Evolutionary conservation across 1,140 invertebrate species (phyloP), one percentile per base, ranked within the genome.

Genomic region (Drosophila nikananu): DNA sequence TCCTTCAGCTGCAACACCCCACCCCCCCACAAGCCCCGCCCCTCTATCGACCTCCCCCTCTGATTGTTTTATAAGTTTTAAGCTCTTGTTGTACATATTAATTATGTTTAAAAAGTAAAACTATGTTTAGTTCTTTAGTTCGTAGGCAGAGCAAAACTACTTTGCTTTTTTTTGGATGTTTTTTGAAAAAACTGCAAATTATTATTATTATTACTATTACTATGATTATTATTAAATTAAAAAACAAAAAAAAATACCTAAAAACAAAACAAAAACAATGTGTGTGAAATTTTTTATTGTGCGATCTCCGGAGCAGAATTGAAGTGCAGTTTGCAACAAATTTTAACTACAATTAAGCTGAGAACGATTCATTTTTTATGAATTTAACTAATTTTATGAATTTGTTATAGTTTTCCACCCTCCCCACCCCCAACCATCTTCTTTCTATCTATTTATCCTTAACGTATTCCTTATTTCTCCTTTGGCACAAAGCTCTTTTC

Each of bases 181-280:
- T 87, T 87, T 87, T 87, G 81, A 82, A 90, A 90, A 90, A 90
- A 90, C 86, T 90, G 72, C 86, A 86, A 70, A 87, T 90, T 75
- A 79, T 71, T 83, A 70, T 83, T 80, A 65, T 72, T 66, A 87
- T 89, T 71, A 78, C 66, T 83, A 67, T 83, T 70, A 87, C 83
- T 75, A 79, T 71, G 76, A 51, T 51, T 51, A 68, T 83, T 72
- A 66, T 68, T 66, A 79, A 48, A 72, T 77, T 55, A 60, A 49
- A 48, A n/a, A 7, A 25, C 2, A 25, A 48, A 8, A 48, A 54
- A 54, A 71, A 63, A 68, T 64, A 55, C 72, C 66, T 68, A 51
- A 62, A 79, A 64, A 46, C 37, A 52, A 54, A 77, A 59, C 59
- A 17, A 55, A 68, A 64, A 58, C 35, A 80, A 65, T 72, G 52